Percentiles rank a stretch among this genome's conserved stretches.
Evolutionary conservation across 2,113 vertebrate species (phyloP).

Genomic region (Beaufortia kweichowensis): DNA sequence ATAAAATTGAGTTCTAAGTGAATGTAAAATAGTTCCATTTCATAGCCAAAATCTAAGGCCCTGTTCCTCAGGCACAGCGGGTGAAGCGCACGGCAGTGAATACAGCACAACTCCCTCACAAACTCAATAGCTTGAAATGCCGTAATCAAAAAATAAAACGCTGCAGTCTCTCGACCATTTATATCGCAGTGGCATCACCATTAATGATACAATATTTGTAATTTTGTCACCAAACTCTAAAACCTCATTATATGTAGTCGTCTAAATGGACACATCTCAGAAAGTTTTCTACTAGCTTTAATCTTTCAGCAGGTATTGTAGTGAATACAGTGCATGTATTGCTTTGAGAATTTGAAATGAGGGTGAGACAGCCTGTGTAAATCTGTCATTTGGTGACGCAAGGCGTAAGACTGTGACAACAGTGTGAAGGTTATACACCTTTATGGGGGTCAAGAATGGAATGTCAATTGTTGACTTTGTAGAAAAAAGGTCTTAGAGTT

Average conservation of each 20-base stretch:
- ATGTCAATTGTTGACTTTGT: constrained; percentile 4
- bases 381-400: neutral
- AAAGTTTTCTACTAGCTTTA: neutral
- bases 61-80: constrained; percentile 64
- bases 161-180: neutral
- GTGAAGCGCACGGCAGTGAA: constrained; percentile 67
- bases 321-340: constrained; percentile 17
- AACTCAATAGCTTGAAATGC: neutral
- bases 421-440: neutral
- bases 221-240: neutral
- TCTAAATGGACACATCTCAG: too few species aligned
- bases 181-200: neutral
- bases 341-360: constrained; percentile 31
- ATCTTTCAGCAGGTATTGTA: neutral
- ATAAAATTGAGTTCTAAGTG: neutral
- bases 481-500: neutral
- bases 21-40: constrained; percentile 27
- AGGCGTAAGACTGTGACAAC: neutral
- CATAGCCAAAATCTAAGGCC: constrained; percentile 36
- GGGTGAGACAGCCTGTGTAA: neutral
- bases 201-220: neutral
- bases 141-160: neutral
- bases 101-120: constrained; percentile 26
- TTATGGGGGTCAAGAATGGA: neutral
- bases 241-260: neutral